These are phyloP conservation scores for Zosterops lateralis DNA, from an alignment of 2,113 vertebrate species.

Conservation along the genomic window DNA sequence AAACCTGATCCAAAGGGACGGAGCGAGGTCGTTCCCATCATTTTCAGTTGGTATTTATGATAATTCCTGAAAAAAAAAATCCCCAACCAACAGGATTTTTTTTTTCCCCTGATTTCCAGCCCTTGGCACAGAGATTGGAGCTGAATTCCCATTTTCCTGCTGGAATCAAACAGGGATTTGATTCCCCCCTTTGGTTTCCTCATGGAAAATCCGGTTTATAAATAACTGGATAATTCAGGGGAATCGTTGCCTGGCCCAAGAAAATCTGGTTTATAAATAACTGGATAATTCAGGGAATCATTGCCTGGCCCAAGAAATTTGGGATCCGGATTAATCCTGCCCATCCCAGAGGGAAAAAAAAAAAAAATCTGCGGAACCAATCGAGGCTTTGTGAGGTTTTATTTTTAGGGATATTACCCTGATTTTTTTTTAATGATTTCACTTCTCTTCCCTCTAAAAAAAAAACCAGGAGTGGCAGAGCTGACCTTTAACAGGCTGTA, in stretches of 20 bases:
- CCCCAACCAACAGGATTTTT: neutral
- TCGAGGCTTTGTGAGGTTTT: neutral
- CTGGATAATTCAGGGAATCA: neutral
- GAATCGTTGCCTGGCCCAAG: neutral
- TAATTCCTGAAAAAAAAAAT: neutral
- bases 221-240: neutral
- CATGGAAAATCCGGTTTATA: neutral
- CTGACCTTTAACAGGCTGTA: neutral
- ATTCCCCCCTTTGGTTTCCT: neutral
- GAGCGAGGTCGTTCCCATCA: fast-evolving
- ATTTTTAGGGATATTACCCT: neutral
- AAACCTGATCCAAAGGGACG: neutral
- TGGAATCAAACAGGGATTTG: neutral
- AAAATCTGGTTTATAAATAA: neutral
- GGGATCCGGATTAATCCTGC: neutral
- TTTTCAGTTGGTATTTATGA: neutral
- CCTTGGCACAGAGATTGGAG: neutral
- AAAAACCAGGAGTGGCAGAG: neutral
- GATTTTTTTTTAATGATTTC: neutral
- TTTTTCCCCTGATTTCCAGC: neutral
- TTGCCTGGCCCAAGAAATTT: neutral
- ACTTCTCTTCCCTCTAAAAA: neutral
- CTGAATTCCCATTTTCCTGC: neutral
- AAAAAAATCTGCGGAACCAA: neutral
- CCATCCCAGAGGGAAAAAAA: neutral